These are phyloP conservation scores for Cyprinodon diabolis DNA, from an alignment of 2,797 vertebrate genomes.

Conservation along the genomic window DNA sequence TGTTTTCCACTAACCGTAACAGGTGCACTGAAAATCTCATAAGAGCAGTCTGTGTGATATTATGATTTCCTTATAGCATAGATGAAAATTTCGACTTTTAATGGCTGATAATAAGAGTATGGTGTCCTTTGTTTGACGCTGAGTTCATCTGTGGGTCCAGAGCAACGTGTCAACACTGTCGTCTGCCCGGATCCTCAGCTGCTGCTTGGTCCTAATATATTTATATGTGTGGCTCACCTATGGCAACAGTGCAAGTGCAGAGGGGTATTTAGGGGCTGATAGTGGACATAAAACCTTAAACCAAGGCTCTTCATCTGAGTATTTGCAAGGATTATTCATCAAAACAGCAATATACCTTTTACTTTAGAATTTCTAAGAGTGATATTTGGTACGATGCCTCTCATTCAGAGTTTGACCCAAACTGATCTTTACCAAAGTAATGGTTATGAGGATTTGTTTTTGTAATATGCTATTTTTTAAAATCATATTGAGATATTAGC, in stretches of 20 bases:
- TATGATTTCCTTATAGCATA: neutral
- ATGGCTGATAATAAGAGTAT: neutral
- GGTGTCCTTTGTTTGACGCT: constrained; percentile 18
- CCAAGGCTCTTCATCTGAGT: constrained; percentile 2
- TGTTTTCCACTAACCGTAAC: neutral
- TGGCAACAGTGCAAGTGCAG: constrained; percentile 71
- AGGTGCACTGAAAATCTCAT: constrained; percentile 1
- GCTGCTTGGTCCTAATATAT: constrained; percentile 74
- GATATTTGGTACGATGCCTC: neutral
- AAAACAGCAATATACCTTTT: neutral
- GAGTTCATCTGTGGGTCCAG: constrained; percentile 47
- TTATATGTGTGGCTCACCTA: constrained; percentile 73
- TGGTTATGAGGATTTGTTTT: neutral
- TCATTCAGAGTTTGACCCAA: neutral
- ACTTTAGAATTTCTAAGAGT: constrained; percentile 12
- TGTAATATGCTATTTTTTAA: neutral
- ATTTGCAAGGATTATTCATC: constrained; percentile 3
- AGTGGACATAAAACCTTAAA: constrained; percentile 50
- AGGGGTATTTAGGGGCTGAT: constrained; percentile 47
- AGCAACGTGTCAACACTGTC: constrained; percentile 60
- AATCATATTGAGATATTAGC: neutral
- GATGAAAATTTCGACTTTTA: neutral
- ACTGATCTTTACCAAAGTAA: neutral
- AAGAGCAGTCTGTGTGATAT: neutral
- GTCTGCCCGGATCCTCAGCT: constrained; percentile 76